Evolutionary conservation across 2,797 vertebrate genomes (phyloP).

Genomic region (Gobio occitaniae): DNA sequence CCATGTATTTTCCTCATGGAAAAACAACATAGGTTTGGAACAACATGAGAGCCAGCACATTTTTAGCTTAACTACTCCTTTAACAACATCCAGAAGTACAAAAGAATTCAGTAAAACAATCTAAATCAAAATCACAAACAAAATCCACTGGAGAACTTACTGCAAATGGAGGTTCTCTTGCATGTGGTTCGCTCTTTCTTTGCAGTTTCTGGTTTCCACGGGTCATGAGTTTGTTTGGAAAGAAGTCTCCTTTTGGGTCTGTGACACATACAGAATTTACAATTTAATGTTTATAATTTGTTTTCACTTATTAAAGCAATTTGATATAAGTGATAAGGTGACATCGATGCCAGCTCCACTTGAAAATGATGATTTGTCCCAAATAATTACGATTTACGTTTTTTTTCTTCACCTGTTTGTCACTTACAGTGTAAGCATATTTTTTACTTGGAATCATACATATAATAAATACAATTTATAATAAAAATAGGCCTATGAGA

Average conservation of each 20-base stretch:
- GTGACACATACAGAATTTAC: conserved; percentile 29
- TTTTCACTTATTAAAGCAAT: neutral
- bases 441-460: neutral
- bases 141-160: conserved; percentile 53
- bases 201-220: conserved; percentile 67
- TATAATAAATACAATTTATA: neutral
- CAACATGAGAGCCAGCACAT: neutral
- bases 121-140: neutral
- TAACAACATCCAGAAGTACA: neutral
- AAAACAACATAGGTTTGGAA: neutral
- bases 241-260: conserved; percentile 74
- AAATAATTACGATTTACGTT: neutral
- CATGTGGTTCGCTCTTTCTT: conserved; percentile 59
- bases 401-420: neutral
- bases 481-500: neutral
- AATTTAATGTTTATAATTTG: neutral
- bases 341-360: neutral
- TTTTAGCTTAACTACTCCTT: neutral
- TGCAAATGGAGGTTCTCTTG: conserved; percentile 36
- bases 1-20: neutral
- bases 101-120: neutral
- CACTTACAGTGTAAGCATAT: neutral
- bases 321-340: neutral
- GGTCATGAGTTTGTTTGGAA: conserved; percentile 43
- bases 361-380: neutral